Evolutionary conservation across 2,888 invertebrate genomes (phyloP), one percentile per base, ranked within the genome.

Genomic region (Andricus quercusramuli): DNA sequence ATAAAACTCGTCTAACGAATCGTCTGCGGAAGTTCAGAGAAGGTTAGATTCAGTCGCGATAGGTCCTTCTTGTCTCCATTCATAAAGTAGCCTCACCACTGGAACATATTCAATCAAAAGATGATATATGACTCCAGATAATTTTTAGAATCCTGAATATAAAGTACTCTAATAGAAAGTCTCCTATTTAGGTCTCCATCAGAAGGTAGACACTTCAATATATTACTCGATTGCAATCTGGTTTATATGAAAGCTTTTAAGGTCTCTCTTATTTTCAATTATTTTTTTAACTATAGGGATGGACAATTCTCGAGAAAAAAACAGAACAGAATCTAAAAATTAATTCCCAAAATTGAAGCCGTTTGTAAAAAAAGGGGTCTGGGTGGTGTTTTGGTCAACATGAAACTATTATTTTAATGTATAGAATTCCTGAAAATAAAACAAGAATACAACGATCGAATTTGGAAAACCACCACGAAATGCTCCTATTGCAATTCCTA

Each of bases 1-100:
- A 87, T 85, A 86, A 83, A 81, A 84, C 79, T 81, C 78, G 83
- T 78, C 80, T 84, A 83, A 85, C 83, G 82, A 87, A 86, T 87
- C 83, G 85, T 78, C 80, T 79, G 78, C 82, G 85, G 83, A 84
- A 85, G 83, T 84, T 76, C 80, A 66, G 81, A 81, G 78, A 70
- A 79, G 67, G 68, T 82, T 65, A 83, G 83, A 83, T 83, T 79
- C n/a, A 29, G 20, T 74, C 74, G 29, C 32, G 74, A 74, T 74
- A 56, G 51, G 32, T 51, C 20, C 29, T 51, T 74, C 29, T 51
- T 51, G 47, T n/a, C 51, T 74, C 32, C 74, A 74, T 74, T 74
- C 74, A 74, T 74, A 74, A 74, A 74, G 32, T 74, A 17, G 51
- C 51, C 51, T 29, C 47, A 32, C 47, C 9, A 51, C 70, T 25